These are phyloP conservation scores for Apeltes quadracus DNA, from an alignment of 2,113 vertebrate genomes.

Conservation along the genomic window DNA sequence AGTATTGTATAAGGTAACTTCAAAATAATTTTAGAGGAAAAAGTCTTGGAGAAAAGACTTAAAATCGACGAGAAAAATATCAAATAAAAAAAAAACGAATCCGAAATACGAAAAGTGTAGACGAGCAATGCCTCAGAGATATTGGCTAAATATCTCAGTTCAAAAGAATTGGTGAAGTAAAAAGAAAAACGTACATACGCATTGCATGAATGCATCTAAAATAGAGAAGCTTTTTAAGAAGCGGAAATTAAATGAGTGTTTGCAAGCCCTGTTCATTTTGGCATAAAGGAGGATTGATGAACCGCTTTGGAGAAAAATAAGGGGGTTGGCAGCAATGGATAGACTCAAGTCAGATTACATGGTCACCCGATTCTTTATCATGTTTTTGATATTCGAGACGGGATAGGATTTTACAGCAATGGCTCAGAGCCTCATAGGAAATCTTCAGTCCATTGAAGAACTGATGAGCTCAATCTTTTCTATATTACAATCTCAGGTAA, in stretches of 20 bases:
- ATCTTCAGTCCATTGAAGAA: background rate
- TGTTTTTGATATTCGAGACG: constrained; percentile 1
- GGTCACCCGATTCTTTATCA: background rate
- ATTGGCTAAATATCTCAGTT: background rate
- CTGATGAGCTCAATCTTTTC: background rate
- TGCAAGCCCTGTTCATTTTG: background rate
- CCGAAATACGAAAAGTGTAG: constrained; percentile 12
- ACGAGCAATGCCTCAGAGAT: background rate
- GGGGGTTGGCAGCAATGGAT: background rate
- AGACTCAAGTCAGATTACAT: background rate
- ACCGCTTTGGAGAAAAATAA: background rate
- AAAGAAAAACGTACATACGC: background rate
- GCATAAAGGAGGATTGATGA: background rate
- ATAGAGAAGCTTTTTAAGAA: background rate
- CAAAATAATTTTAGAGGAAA: constrained; percentile 46
- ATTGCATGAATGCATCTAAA: background rate
- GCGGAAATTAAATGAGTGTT: background rate
- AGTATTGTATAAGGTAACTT: constrained; percentile 43
- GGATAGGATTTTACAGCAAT: constrained; percentile 4
- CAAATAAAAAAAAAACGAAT: background rate
- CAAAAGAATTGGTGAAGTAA: background rate
- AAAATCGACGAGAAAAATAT: constrained; percentile 6
- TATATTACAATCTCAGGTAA: background rate
- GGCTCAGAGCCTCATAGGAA: background rate
- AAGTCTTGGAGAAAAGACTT: constrained; percentile 38